A percentile compares a stretch with the other conserved stretches of the same genome.
phyloP scores from a whole-genome alignment of 2,888 invertebrate species.

The Eugnorisma glareosa region DNA sequence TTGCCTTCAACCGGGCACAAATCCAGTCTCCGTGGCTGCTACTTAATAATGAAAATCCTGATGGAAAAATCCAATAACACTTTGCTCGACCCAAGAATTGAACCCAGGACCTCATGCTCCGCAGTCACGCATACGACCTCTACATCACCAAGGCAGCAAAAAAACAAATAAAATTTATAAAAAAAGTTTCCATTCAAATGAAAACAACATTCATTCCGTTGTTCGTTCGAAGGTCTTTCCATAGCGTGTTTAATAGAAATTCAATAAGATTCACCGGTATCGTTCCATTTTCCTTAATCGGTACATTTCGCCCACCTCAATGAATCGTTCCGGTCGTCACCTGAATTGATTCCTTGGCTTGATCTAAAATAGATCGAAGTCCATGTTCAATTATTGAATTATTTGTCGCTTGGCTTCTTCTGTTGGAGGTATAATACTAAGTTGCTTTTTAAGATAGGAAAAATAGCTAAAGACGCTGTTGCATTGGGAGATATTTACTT shows the following conservation, averaged over 20 bases:
- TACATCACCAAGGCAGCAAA: too few relatives aligned
- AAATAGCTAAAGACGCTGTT: too few relatives aligned
- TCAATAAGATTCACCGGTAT: conserved; percentile 61
- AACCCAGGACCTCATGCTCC: too few relatives aligned
- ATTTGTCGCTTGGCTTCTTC: neutral
- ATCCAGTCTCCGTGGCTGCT: too few relatives aligned
- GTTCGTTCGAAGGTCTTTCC: conserved; percentile 37
- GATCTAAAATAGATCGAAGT: conserved; percentile 60
- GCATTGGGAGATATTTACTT: too few relatives aligned
- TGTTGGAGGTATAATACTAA: neutral
- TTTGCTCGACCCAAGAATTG: too few relatives aligned
- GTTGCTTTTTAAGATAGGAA: neutral
- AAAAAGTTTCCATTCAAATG: neutral
- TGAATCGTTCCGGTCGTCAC: conserved; percentile 62
- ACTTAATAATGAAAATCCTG: too few relatives aligned
- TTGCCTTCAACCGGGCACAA: too few relatives aligned
- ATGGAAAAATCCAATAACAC: too few relatives aligned
- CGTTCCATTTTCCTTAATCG: conserved; percentile 65
- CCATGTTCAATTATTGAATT: conserved; percentile 57
- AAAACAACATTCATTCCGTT: conserved; percentile 27
- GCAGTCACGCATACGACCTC: too few relatives aligned
- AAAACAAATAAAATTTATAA: neutral
- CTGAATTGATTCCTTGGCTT: conserved; percentile 59
- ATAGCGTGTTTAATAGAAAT: conserved; percentile 66
- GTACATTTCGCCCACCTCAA: conserved; percentile 60